Evolutionary conservation across 1,140 invertebrate species (phyloP), one percentile per base, ranked within the genome.

Genomic region (Physella acuta): DNA sequence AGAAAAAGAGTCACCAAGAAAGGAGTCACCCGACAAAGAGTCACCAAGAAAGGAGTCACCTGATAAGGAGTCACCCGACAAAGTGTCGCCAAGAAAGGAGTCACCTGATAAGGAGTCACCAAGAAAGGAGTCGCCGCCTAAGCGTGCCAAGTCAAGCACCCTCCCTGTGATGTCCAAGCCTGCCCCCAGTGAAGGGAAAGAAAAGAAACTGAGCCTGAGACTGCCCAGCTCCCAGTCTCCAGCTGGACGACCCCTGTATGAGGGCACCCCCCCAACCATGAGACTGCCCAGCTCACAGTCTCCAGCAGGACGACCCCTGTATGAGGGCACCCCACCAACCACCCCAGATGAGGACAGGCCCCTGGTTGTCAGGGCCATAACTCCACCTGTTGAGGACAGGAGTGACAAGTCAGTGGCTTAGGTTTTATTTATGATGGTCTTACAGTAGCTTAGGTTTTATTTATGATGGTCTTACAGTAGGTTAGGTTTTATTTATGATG

Each of bases 301-400:
- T 17, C 59, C 69, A 36, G 60, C 68, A 26, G 74, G 75, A 31
- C 73, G 76, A 71, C 79, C 81, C 20, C 65, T 78, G 3, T 82
- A 81, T 72, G 68, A 79, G 53, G 79, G 79, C 8, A 78, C 79
- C 17, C 79, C 79, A 31, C 79, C 79, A 3, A 68, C 75, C 1
- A 77, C 79, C 2, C 79, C 81, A 24, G 74, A 79, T 56, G 67
- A 75, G 11, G 71, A 81, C 30, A 76, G 74, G 49, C 36, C 36
- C 3, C 36, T 56, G 30, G 24, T 24, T 1, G 68, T 73, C 33
- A 69, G 79, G 63, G 70, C 81, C 39, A 73, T 82, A 56, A 81
- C 81, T 30, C 81, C 79, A 34, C 80, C 79, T 37, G 11, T 26
- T 26, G 59, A 36, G 8, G 31, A 61, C 1, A 61, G 1, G 3